These are phyloP conservation scores for Heterotilapia buettikoferi DNA, from an alignment of 2,113 vertebrate genomes.

Conservation along the genomic window DNA sequence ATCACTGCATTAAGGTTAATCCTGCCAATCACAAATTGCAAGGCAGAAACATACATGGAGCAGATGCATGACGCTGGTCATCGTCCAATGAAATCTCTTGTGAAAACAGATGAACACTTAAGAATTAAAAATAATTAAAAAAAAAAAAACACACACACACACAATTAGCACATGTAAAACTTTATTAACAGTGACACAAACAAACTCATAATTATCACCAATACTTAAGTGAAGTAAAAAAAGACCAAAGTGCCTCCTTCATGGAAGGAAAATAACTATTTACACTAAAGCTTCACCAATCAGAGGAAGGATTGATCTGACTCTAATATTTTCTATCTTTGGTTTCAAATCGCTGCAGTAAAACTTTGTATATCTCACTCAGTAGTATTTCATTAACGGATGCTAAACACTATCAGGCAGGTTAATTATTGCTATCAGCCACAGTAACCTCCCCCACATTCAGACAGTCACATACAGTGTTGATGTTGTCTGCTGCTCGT, in stretches of 20 bases:
- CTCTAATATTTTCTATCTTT: not conserved
- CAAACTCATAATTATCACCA: rapidly evolving
- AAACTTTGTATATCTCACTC: rapidly evolving
- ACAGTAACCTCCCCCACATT: not conserved
- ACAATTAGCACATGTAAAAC: rapidly evolving
- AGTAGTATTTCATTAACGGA: not conserved
- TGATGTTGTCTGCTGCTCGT: rapidly evolving
- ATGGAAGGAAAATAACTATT: not conserved
- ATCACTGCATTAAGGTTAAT: not conserved
- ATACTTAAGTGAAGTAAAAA: not conserved
- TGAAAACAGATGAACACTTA: not conserved
- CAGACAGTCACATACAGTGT: not conserved
- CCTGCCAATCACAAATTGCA: not conserved
- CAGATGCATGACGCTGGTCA: not conserved
- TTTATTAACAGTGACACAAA: not conserved
- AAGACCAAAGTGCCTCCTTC: not conserved
- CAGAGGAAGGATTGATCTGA: rapidly evolving
- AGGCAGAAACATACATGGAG: not conserved
- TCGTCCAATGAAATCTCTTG: rapidly evolving
- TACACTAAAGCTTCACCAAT: not conserved
- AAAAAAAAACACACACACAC: not conserved
- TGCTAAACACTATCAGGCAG: not conserved
- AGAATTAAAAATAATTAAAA: not conserved
- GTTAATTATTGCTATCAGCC: rapidly evolving
- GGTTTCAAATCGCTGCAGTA: rapidly evolving